Percentiles rank a stretch among this genome's conserved stretches.
phyloP scores from a whole-genome alignment of 1,140 invertebrate species.

The Argopecten irradians region DNA sequence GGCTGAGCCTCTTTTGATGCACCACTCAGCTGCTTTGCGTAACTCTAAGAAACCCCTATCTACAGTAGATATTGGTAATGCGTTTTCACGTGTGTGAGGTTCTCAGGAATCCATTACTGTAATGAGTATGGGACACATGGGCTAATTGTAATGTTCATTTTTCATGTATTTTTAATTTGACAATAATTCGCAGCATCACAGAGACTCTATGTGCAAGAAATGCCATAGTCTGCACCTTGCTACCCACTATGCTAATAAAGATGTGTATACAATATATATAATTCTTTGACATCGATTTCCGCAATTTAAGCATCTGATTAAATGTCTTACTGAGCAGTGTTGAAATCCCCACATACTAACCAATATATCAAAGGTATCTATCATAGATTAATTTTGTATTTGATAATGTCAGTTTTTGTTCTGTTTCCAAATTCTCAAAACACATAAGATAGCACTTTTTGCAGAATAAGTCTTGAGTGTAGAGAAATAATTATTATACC shows the following conservation, averaged over 20 bases:
- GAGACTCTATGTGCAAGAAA: background rate
- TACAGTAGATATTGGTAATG: constrained; percentile 11
- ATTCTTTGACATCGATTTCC: background rate
- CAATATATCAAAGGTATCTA: background rate
- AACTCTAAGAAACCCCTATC: background rate
- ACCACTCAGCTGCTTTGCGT: background rate
- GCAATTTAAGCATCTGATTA: background rate
- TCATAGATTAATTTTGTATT: background rate
- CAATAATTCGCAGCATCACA: background rate
- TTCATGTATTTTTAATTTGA: constrained; percentile 19
- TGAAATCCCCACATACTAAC: background rate
- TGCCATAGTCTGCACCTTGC: background rate
- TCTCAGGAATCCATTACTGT: background rate
- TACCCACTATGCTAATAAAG: background rate
- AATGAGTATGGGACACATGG: constrained; percentile 21
- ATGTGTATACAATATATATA: too few species aligned
- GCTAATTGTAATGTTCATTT: background rate
- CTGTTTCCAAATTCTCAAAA: background rate
- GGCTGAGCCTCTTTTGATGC: background rate
- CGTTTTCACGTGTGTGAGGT: constrained; percentile 7
- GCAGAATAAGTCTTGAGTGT: background rate
- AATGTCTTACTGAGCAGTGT: background rate
- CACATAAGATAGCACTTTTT: background rate
- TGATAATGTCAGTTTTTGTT: background rate
- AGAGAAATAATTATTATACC: background rate